These are phyloP conservation scores for Pygocentrus nattereri DNA, from an alignment of 2,797 vertebrate species.

Conservation along the genomic window DNA sequence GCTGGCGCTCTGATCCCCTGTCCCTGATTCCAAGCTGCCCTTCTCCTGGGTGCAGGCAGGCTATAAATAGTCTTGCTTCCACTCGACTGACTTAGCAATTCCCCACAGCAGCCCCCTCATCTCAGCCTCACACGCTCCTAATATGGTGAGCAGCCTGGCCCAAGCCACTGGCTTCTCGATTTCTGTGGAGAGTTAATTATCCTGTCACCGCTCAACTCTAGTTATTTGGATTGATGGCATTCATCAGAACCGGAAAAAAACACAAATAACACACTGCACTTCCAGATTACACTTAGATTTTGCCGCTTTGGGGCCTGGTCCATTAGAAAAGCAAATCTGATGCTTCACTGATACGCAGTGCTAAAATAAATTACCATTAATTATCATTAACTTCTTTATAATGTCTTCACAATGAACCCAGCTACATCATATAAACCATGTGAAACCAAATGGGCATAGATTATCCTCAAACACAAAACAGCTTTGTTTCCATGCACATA, in stretches of 20 bases:
- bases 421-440: background rate
- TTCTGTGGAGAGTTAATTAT: slow-evolving; percentile 58
- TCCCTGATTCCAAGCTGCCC: slow-evolving; percentile 70
- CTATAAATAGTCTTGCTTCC: slow-evolving; percentile 79
- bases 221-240: slow-evolving; percentile 45
- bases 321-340: background rate
- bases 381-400: background rate
- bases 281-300: slow-evolving; percentile 16
- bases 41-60: slow-evolving; percentile 66
- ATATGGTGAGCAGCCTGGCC: slow-evolving; percentile 75
- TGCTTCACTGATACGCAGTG: background rate
- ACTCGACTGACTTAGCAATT: slow-evolving; percentile 72
- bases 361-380: background rate
- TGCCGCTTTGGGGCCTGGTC: background rate
- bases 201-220: slow-evolving; percentile 27
- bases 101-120: slow-evolving; percentile 63
- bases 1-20: slow-evolving; percentile 58
- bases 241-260: slow-evolving; percentile 28
- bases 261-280: slow-evolving; percentile 27
- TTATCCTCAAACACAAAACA: background rate
- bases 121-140: slow-evolving; percentile 76
- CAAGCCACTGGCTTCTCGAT: slow-evolving; percentile 48
- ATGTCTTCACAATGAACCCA: background rate
- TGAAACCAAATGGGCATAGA: background rate
- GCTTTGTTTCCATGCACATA: slow-evolving; percentile 1